A percentile compares a stretch with the other conserved stretches of the same genome.
These are phyloP conservation scores for Calameuta idolon DNA, from an alignment of 2,888 invertebrate species.

Conservation along the genomic window DNA sequence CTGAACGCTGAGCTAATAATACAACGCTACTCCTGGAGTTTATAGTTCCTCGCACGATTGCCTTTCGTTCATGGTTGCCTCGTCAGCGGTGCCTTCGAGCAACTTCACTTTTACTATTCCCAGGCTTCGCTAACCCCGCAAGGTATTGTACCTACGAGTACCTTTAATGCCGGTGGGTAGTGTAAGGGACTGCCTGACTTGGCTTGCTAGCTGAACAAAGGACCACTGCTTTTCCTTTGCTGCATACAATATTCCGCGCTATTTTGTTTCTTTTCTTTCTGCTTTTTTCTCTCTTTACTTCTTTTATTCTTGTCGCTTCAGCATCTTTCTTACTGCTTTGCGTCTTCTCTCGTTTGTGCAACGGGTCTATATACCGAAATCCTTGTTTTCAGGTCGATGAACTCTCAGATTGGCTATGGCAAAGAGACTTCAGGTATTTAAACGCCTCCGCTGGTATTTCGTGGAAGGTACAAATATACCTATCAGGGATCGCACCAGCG, in stretches of 20 bases:
- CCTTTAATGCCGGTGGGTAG: too few species aligned
- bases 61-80: conserved; percentile 8
- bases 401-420: too few species aligned
- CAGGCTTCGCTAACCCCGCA: conserved; percentile 6
- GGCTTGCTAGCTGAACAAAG: conserved; percentile 8
- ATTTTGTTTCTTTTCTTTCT: too few species aligned
- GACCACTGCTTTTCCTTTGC: conserved; percentile 6
- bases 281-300: too few species aligned
- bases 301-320: not conserved
- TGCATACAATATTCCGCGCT: not conserved
- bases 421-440: too few species aligned
- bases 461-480: too few species aligned
- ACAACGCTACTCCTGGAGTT: conserved; percentile 26
- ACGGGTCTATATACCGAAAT: too few species aligned
- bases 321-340: not conserved
- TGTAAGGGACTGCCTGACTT: too few species aligned
- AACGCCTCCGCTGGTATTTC: too few species aligned
- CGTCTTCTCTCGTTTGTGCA: too few species aligned
- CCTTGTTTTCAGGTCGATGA: too few species aligned
- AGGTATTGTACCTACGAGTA: not conserved
- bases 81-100: conserved; percentile 6
- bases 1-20: conserved; percentile 19
- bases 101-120: conserved; percentile 6
- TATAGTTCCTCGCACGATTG: conserved; percentile 31
- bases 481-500: too few species aligned